Evolutionary conservation across 2,888 invertebrate species (phyloP), one percentile per base, ranked within the genome.

Genomic region (Acrobasis suavella): DNA sequence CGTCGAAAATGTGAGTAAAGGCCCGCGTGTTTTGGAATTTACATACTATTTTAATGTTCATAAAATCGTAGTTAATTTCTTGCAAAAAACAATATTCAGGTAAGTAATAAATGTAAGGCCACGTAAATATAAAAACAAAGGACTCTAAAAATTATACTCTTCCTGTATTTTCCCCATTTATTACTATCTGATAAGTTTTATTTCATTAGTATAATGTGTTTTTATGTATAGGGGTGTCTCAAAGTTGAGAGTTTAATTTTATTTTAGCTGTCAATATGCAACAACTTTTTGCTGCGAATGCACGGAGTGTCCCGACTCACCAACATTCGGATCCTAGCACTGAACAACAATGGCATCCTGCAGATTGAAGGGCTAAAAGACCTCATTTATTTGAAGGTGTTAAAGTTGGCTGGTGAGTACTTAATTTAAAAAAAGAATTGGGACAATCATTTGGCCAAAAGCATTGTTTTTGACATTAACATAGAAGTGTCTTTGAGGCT

Each of bases 331-430:
- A 95, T 96, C 51, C 88, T 98, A 67, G 96, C 97, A 83, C 93
- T 98, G 55, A 96, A 97, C 69, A 95, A 97, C 82, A 98, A 98
- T 89, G 96, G 96, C 60, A 97, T 98, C 70, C 93, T 97, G 54
- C 96, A 96, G 64, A 97, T 98, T 76, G 98, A 98, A 86, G 98
- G 98, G 10, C 91, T 98, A 14, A 97, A 97, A 83, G 97, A 97
- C 65, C 93, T 98, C 70, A 93, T 94, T 61, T 95, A 96, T 78
- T 92, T 98, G 65, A 95, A 95, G 79, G 96, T 96, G 78, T 92
- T 98, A 60, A 97, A 97, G 87, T 92, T 98, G 63, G 91, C 93
- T 67, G 92, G 93, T 93, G 75, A 81, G 88, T 76, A 50, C 15
- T 52, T 46, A 5, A 14, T 14, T 10, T 46, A 46, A 32, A 32